phyloP scores from a whole-genome alignment of 2,888 invertebrate genomes.

The Nemoura dubitans region DNA sequence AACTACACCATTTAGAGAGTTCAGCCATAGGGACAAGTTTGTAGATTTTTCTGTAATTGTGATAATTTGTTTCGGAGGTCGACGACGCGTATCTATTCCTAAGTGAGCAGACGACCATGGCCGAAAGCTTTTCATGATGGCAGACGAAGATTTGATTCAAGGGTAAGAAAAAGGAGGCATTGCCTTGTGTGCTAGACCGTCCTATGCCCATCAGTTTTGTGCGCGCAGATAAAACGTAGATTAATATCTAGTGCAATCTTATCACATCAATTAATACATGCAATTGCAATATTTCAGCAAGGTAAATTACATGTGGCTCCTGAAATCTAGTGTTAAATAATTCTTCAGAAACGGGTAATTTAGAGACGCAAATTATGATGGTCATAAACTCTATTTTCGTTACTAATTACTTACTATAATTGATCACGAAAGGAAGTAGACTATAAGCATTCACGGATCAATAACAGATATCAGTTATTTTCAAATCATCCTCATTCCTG shows the following conservation, averaged over 20 bases:
- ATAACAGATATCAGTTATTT: neutral
- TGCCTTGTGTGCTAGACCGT: neutral
- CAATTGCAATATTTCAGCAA: neutral
- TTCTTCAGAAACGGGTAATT: neutral
- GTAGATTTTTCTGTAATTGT: neutral
- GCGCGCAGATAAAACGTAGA: neutral
- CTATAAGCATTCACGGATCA: neutral
- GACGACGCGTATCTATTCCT: neutral
- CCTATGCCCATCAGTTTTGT: neutral
- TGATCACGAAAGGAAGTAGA: neutral
- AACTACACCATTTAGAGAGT: too few species aligned
- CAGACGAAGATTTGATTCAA: conserved; percentile 7
- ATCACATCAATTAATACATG: neutral
- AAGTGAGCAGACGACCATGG: neutral
- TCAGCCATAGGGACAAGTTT: neutral
- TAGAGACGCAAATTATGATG: neutral
- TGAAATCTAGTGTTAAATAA: neutral
- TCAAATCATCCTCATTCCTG: neutral
- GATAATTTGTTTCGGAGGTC: neutral
- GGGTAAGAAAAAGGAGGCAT: neutral
- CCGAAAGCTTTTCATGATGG: neutral
- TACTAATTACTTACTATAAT: neutral
- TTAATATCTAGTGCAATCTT: neutral
- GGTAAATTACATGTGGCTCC: neutral
- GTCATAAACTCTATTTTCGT: neutral